A percentile compares a stretch with the other conserved stretches of the same genome.
Evolutionary conservation across 1,140 invertebrate species (phyloP).

Genomic region (Melitaea cinxia): DNA sequence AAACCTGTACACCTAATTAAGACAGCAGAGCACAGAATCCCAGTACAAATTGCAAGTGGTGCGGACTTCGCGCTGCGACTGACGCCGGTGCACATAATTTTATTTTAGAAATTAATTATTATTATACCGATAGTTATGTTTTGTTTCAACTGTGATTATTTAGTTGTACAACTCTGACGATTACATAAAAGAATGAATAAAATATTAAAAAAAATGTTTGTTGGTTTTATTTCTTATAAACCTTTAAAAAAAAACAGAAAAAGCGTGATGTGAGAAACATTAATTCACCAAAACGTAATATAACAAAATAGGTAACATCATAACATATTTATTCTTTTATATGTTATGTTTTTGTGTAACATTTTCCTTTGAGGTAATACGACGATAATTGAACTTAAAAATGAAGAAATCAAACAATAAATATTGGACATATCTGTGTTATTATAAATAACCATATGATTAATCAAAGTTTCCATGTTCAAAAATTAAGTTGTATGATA

Average conservation of each 20-base stretch:
- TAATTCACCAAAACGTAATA: no score
- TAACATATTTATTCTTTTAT: no score
- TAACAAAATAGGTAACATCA: no score
- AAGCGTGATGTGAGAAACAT: no score
- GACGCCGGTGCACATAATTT: conserved; percentile 55
- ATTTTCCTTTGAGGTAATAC: no score
- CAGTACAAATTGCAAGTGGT: conserved; percentile 66
- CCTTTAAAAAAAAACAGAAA: background rate
- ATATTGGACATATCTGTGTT: no score
- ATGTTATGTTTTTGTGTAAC: no score
- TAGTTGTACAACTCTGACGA: conserved; percentile 82
- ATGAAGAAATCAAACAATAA: no score
- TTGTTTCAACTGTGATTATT: conserved; percentile 83
- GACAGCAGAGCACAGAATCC: conserved; percentile 74
- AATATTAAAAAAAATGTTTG: conserved; percentile 56
- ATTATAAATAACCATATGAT: no score
- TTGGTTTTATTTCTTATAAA: conserved; percentile 49
- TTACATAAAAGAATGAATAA: conserved; percentile 82
- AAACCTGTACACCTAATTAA: conserved; percentile 47
- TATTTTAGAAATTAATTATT: conserved; percentile 72
- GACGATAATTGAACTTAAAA: no score
- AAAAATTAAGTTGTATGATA: no score
- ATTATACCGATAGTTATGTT: conserved; percentile 77
- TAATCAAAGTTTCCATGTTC: no score
- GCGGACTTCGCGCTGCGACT: conserved; percentile 32